These are phyloP conservation scores for Heterodera carotae DNA, from an alignment of 1,140 invertebrate species.

Conservation along the genomic window DNA sequence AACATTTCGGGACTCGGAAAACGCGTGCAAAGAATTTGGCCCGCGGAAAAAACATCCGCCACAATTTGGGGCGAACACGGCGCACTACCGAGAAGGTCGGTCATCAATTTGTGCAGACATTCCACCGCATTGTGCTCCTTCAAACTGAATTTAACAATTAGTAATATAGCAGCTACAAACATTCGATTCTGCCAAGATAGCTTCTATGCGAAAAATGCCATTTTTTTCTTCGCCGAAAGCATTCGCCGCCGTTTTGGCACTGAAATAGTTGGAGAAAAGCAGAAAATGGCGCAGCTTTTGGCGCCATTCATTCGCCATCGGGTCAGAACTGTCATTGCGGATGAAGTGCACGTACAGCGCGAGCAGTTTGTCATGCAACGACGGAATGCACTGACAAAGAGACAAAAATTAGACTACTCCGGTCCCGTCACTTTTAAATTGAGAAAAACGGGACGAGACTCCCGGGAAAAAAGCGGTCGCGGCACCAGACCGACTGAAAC, in stretches of 20 bases:
- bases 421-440: neutral
- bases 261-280: conserved; percentile 20
- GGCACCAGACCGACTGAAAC: too few relatives aligned
- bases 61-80: neutral
- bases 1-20: conserved; percentile 24
- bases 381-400: conserved; percentile 1
- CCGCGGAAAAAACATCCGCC: conserved; percentile 11
- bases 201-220: neutral
- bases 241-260: neutral
- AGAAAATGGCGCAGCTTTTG: conserved; percentile 24
- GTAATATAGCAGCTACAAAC: neutral
- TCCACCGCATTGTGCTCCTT: conserved; percentile 11
- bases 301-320: neutral
- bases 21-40: conserved; percentile 21
- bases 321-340: neutral
- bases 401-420: too few relatives aligned
- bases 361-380: conserved; percentile 19
- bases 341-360: conserved; percentile 2
- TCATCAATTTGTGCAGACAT: conserved; percentile 17
- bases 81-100: too few relatives aligned
- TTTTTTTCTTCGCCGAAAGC: neutral
- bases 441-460: neutral
- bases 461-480: too few relatives aligned
- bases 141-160: neutral
- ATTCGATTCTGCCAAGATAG: conserved; percentile 17